Evolutionary conservation across 2,888 invertebrate genomes (phyloP), one percentile per base, ranked within the genome.

Genomic region (Cryptocephalus moraei): DNA sequence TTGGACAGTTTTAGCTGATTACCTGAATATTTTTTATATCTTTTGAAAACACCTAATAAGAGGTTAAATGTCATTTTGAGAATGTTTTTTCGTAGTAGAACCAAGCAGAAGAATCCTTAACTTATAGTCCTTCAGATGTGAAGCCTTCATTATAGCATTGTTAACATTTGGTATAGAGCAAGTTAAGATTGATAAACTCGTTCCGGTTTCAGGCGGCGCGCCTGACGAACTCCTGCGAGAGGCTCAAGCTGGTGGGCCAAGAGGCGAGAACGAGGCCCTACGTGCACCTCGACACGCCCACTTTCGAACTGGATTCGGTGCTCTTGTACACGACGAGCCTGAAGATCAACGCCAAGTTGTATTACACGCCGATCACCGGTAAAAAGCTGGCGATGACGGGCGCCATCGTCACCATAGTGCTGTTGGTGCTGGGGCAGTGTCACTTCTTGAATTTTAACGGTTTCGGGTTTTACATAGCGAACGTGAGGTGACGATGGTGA

Each of bases 221-320:
- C 45, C 73, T 90, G 50, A 82, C 87, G 0, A 77, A 78, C 9
- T 81, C 84, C 38, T 89, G 88, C 59, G 76, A 79, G 14, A 76
- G 76, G 55, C 78, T 86, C n/a, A 82, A 81, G 66, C 76, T 76
- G 12, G 81, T 84, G 46, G 90, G 90, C 0, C 88, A 89, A 67
- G 85, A 86, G 68, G 77, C 88, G 44, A 77, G 87, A 45, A 80
- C 82, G 10, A 76, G 87, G 1, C 89, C 89, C 0, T 89, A 86
- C 64, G 81, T 86, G 2, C 87, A 89, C 70, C 86, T 86, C 65
- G 81, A 82, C 59, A 85, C 86, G 8, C 77, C 87, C 0, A 79
- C 80, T 44, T 79, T 80, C 56, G 86, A 89, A 71, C 76, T 90
- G 56, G 82, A 84, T 60, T 81, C 87, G 0, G 80, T 90, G 49